Evolutionary conservation across 2,888 invertebrate genomes (phyloP), one percentile per base, ranked within the genome.

Genomic region (Synanthedon tipuliformis): DNA sequence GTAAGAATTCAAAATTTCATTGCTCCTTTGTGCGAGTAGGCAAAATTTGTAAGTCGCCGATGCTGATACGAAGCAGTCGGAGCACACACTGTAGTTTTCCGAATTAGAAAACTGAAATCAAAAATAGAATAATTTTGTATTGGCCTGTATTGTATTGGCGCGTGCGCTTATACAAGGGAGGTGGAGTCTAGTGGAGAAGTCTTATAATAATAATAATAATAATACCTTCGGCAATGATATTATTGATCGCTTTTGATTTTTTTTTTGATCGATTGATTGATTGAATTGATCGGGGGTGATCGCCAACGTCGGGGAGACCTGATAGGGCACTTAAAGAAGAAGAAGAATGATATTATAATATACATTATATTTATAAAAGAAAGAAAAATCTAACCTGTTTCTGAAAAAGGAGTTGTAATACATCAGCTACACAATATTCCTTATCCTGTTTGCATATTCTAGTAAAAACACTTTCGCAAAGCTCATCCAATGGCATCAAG

Each of bases 371-470:
- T 2, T 18, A 18, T 3, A 18, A 3, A 18, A 27, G 27, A 7
- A 34, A 10, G 8, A 34, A 10, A n/a, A 34, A 34, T 34, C 54
- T 53, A 48, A 81, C 82, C 72, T 75, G 54, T 41, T 76, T 59
- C 51, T 71, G 59, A 57, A 73, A 78, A 49, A 86, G 54, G 50
- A 69, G 64, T 53, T 68, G 59, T 1, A 85, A 57, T 8, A 81
- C 68, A 62, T 83, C 78, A 18, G 83, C 83, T 52, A 83, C 67
- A 56, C 81, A 78, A 64, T 73, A 84, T 54, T 81, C 78, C 15
- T 66, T 61, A 15, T 74, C 71, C 53, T 70, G 72, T 58, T 74
- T 81, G 60, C 77, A 80, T 50, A 86, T 62, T 58, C 64, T 72
- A 0, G 85, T 82, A 53, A 77, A 81, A 53, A 82, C 69, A 61